A percentile compares a stretch with the other conserved stretches of the same genome.
Evolutionary conservation across 2,113 vertebrate genomes (phyloP).

Genomic region (Passer montanus): DNA sequence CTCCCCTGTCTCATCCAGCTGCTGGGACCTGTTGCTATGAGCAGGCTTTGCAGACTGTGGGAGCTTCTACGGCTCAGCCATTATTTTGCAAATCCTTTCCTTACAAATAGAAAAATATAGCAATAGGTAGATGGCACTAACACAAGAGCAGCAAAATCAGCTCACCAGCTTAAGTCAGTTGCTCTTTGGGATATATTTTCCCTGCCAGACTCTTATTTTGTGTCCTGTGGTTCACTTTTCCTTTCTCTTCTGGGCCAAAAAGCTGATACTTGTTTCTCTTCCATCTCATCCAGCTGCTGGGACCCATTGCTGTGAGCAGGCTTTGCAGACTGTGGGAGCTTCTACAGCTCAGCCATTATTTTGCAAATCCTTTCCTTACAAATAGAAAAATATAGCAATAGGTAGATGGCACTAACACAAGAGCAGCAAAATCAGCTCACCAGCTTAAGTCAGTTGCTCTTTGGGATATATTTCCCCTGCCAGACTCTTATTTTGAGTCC

Average conservation of each 20-base stretch:
- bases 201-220: neutral
- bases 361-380: neutral
- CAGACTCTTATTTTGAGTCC: neutral
- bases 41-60: neutral
- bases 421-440: neutral
- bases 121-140: neutral
- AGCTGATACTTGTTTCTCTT: neutral
- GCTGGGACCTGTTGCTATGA: neutral
- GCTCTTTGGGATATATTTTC: neutral
- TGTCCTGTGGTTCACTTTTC: neutral
- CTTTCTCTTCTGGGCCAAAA: neutral
- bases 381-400: neutral
- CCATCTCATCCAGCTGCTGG: too few species aligned
- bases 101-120: neutral
- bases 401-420: neutral
- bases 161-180: neutral
- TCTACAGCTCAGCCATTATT: neutral
- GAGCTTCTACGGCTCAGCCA: neutral
- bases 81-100: neutral
- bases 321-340: neutral
- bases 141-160: neutral
- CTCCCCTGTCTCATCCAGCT: neutral
- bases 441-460: neutral
- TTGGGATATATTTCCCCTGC: neutral
- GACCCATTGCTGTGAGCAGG: neutral